Evolutionary conservation across 2,113 vertebrate genomes (phyloP), one percentile per base, ranked within the genome.

Genomic region (Dendrocopos noguchii): DNA sequence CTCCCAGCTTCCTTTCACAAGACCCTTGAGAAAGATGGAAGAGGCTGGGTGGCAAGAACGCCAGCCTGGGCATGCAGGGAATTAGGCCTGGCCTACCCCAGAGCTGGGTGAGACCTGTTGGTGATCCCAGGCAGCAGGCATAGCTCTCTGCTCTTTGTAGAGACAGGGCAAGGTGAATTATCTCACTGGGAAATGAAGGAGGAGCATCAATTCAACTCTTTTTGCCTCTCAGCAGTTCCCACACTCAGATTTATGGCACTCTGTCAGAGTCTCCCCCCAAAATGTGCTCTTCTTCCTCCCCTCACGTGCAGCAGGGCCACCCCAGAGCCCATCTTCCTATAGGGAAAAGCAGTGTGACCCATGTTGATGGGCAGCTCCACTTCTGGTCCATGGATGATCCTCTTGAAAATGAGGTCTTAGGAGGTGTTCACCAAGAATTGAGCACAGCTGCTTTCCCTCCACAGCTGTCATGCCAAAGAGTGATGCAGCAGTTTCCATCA

Each of bases 401-500:
- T 90, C 85, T 79, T 80, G 53, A 61, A 95, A 93, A 75, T 42
- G 31, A 90, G 47, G 60, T 86, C 52, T 94, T 20, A 42, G 31
- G 60, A 42, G 31, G 60, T 61, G 47, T 31, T 95, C 79, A 87
- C 29, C 47, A 70, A 68, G 61, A 93, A 77, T 12, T 27, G 53
- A 65, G 57, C 50, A 71, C 20, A 84, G 76, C 46, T 55, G 44
- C 44, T 80, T 91, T 88, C 50, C 34, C 44, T 85, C 29, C 68
- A 78, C 84, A 90, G 79, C 4, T 29, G n/a, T 59, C 12, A 18
- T 5, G 8, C 22, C 60, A 78, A 53, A 79, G 89, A 74, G 8
- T 19, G 33, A 71, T 12, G 55, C 17, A 92, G 76, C 77, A 65
- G 13, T 52, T 87, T 91, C 50, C 24, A 19, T 47, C 21, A 10